Percentiles rank a stretch among this genome's conserved stretches.
Evolutionary conservation across 1,140 invertebrate genomes (phyloP).

Genomic region (Drosophila erecta): DNA sequence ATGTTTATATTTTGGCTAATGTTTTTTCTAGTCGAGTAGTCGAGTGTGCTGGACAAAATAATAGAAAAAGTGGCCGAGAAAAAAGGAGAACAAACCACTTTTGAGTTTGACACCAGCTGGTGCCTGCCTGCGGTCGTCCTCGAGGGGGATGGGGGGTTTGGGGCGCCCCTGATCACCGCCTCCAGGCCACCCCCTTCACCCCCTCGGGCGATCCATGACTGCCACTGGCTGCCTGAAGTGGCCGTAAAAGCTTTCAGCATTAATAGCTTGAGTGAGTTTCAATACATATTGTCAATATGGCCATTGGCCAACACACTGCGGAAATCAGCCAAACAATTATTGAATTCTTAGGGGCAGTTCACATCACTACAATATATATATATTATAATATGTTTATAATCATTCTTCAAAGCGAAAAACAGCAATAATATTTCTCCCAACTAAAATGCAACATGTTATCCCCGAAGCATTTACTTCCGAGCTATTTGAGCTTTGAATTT

Average conservation of each 20-base stretch:
- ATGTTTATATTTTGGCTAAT: conserved; percentile 84
- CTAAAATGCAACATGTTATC: too few species aligned
- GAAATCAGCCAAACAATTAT: not conserved
- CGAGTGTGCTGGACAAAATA: conserved; percentile 27
- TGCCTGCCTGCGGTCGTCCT: conserved; percentile 72
- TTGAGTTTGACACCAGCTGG: conserved; percentile 83
- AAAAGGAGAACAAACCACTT: conserved; percentile 74
- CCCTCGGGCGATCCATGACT: conserved; percentile 1
- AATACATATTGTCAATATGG: conserved; percentile 83
- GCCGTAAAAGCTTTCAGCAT: conserved; percentile 81
- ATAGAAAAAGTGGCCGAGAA: conserved; percentile 35
- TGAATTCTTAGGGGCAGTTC: not conserved
- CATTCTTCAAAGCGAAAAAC: too few species aligned
- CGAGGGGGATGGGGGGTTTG: not conserved
- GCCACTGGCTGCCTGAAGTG: conserved; percentile 68
- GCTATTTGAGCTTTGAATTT: too few species aligned
- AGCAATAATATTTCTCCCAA: too few species aligned
- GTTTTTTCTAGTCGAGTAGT: conserved; percentile 61
- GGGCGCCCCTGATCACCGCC: not conserved
- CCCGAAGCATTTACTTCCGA: too few species aligned
- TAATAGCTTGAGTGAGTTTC: conserved; percentile 82
- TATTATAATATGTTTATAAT: too few species aligned
- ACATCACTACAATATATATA: not conserved
- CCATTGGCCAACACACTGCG: conserved; percentile 68
- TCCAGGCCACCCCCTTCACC: not conserved